Conservation (phyloP, 2,797 vertebrate genomes). For the Florisuga fusca region DNA sequence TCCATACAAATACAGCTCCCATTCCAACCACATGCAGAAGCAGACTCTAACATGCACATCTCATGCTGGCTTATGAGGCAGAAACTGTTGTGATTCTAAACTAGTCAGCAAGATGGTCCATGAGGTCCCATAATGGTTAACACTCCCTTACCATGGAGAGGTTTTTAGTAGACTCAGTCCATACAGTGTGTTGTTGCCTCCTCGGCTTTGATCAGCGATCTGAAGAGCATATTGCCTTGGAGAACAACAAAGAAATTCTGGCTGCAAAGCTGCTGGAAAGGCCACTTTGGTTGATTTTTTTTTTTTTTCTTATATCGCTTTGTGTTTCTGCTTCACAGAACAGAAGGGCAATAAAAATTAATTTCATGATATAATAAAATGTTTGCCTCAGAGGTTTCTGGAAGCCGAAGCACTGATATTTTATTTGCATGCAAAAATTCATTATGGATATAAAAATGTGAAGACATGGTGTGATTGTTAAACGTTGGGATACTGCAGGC, state of each 20-base stretch:
- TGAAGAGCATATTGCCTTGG: constrained; percentile 43
- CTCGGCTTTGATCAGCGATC: constrained; percentile 15
- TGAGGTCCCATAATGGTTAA: constrained; percentile 16
- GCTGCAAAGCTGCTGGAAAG: constrained; percentile 52
- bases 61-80: neutral
- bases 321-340: constrained; percentile 55
- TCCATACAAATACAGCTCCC: no score
- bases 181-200: neutral
- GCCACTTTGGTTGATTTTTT: neutral
- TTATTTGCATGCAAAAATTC: constrained; percentile 48
- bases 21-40: neutral
- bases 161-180: neutral
- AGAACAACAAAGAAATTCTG: constrained; percentile 43
- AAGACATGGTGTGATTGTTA: constrained; percentile 21
- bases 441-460: constrained; percentile 54
- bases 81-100: neutral
- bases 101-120: constrained; percentile 9
- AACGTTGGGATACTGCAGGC: constrained; percentile 19
- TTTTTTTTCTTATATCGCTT: constrained; percentile 25
- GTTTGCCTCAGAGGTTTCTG: constrained; percentile 35
- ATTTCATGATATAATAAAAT: constrained; percentile 59
- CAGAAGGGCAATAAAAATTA: constrained; percentile 67
- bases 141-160: neutral
- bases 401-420: constrained; percentile 44
- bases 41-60: neutral